Conservation (phyloP, 2,113 vertebrate species). For the Oreochromis tanganicae region DNA sequence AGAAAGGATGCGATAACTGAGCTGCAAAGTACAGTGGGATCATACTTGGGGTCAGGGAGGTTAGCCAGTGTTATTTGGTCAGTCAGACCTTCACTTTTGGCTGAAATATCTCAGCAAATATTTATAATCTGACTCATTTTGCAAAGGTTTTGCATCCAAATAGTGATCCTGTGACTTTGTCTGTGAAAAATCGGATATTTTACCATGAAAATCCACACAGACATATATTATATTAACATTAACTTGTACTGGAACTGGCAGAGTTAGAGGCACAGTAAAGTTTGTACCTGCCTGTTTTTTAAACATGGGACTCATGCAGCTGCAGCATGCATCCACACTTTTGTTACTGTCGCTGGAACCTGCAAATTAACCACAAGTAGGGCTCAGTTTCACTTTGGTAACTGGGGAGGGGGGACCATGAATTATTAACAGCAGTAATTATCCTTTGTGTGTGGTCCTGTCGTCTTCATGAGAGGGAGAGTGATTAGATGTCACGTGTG, state of each 20-base stretch:
- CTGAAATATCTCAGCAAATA: background rate
- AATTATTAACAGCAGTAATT: slow-evolving; percentile 42
- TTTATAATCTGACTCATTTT: background rate
- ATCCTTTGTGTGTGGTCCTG: slow-evolving; percentile 2
- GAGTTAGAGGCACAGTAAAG: background rate
- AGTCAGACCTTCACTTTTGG: background rate
- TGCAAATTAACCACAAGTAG: background rate
- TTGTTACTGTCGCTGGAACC: background rate
- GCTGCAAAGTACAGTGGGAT: background rate
- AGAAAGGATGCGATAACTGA: background rate
- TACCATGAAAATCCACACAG: background rate
- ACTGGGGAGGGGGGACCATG: background rate
- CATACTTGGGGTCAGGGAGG: background rate
- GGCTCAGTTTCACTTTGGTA: slow-evolving; percentile 12
- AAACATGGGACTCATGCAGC: background rate
- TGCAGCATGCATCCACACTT: background rate
- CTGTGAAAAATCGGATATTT: background rate
- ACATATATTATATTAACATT: background rate
- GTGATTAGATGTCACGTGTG: background rate
- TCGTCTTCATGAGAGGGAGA: background rate
- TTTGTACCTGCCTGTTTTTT: background rate
- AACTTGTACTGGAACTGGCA: background rate
- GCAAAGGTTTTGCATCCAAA: background rate
- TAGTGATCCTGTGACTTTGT: background rate
- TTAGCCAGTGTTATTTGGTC: background rate